phyloP scores from a whole-genome alignment of 2,888 invertebrate genomes.

The Leucoma salicis region DNA sequence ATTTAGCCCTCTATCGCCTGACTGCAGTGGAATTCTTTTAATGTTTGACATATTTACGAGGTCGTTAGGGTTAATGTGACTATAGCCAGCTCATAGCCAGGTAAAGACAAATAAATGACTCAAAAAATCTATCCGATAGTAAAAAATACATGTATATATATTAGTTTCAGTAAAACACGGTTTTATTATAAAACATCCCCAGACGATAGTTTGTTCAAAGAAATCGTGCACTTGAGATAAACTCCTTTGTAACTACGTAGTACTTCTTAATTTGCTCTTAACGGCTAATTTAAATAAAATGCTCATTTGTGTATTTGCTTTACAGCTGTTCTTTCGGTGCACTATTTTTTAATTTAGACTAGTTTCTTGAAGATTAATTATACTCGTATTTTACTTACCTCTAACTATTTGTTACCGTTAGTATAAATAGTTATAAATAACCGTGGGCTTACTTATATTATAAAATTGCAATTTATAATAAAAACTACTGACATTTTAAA shows the following conservation, averaged over 20 bases:
- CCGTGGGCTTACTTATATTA: too few species aligned
- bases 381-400: conserved; percentile 2
- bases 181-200: conserved; percentile 41
- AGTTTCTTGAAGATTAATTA: conserved; percentile 10
- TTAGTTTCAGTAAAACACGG: conserved; percentile 29
- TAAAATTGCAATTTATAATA: too few species aligned
- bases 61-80: conserved; percentile 11
- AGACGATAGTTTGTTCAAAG: conserved; percentile 42
- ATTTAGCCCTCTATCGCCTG: not conserved
- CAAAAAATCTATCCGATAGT: conserved; percentile 15
- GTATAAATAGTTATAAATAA: too few species aligned
- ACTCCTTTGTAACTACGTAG: conserved; percentile 40
- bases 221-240: conserved; percentile 48
- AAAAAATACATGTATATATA: conserved; percentile 17
- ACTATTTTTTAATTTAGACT: conserved; percentile 10
- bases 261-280: conserved; percentile 49
- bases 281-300: conserved; percentile 47
- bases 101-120: conserved; percentile 9
- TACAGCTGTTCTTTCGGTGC: conserved; percentile 7
- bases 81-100: conserved; percentile 5
- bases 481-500: too few species aligned
- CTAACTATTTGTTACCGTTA: not conserved
- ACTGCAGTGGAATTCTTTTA: not conserved
- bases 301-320: conserved; percentile 29
- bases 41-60: not conserved